These are phyloP conservation scores for Platorchestia sp. DNA, from an alignment of 1,140 invertebrate species.

Conservation along the genomic window DNA sequence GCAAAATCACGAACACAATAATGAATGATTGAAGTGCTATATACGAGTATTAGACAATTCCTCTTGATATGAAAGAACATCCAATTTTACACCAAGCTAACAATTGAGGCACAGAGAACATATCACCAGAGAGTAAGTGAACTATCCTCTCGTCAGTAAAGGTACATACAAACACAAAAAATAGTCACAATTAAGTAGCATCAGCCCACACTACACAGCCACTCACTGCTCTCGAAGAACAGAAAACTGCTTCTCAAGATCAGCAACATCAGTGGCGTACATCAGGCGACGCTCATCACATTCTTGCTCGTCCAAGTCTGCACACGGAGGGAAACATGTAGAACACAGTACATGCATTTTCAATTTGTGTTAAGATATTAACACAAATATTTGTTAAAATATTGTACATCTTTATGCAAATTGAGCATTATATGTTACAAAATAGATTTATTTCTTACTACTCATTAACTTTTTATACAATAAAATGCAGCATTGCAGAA, in stretches of 20 bases:
- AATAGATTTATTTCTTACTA: conserved; percentile 65
- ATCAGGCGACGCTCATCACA: conserved; percentile 86
- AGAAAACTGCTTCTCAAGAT: conserved; percentile 90
- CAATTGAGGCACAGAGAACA: background rate
- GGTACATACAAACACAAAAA: background rate
- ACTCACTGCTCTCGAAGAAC: conserved; percentile 85
- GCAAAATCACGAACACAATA: too few species aligned
- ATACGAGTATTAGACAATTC: too few species aligned
- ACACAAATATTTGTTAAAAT: background rate
- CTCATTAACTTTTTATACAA: too few species aligned
- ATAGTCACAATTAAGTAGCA: background rate
- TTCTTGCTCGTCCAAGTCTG: conserved; percentile 94
- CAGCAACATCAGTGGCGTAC: conserved; percentile 86
- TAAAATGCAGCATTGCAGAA: too few species aligned
- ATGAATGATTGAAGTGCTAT: too few species aligned
- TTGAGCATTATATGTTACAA: too few species aligned
- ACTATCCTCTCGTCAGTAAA: background rate
- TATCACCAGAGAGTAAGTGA: background rate
- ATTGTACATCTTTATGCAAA: too few species aligned
- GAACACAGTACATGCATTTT: background rate
- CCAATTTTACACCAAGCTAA: too few species aligned
- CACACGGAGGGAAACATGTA: conserved; percentile 58
- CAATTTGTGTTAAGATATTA: background rate
- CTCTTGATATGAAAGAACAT: too few species aligned
- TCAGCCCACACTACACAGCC: background rate